Evolutionary conservation across 2,888 invertebrate species (phyloP).

Genomic region (Cephus spinipes): DNA sequence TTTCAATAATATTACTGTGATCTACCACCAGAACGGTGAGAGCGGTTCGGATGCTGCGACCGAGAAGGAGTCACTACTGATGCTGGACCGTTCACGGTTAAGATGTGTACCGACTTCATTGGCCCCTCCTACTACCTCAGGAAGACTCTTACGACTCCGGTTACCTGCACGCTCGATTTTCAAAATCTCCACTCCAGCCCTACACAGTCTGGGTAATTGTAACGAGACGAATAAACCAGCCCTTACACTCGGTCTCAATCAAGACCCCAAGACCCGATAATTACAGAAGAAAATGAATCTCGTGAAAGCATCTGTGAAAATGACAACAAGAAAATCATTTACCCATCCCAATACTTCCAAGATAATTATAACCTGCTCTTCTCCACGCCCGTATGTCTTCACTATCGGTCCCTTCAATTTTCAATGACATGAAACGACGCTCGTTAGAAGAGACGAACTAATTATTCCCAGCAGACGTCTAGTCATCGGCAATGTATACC

Average conservation of each 20-base stretch:
- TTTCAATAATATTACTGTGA: background rate
- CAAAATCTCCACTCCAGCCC: conserved; percentile 11
- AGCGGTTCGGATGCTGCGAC: conserved; percentile 53
- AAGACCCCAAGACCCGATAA: background rate
- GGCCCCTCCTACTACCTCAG: conserved; percentile 30
- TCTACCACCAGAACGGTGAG: background rate
- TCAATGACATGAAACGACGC: background rate
- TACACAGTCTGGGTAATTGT: background rate
- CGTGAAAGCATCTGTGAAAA: background rate
- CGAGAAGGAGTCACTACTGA: conserved; percentile 61
- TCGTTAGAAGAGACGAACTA: background rate
- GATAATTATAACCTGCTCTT: background rate
- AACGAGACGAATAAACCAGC: background rate
- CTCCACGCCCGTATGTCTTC: background rate
- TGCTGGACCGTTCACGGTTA: conserved; percentile 51
- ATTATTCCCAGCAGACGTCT: background rate
- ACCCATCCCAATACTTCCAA: background rate
- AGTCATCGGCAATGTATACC: background rate
- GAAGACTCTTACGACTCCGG: conserved; percentile 16
- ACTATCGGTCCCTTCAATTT: background rate
- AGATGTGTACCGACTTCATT: conserved; percentile 47
- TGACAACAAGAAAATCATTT: background rate
- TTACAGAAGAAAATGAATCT: background rate
- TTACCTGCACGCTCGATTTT: conserved; percentile 19
- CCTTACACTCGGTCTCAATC: background rate